Evolutionary conservation across 2,888 invertebrate genomes (phyloP), one percentile per base, ranked within the genome.

Genomic region (Leuctra nigra): DNA sequence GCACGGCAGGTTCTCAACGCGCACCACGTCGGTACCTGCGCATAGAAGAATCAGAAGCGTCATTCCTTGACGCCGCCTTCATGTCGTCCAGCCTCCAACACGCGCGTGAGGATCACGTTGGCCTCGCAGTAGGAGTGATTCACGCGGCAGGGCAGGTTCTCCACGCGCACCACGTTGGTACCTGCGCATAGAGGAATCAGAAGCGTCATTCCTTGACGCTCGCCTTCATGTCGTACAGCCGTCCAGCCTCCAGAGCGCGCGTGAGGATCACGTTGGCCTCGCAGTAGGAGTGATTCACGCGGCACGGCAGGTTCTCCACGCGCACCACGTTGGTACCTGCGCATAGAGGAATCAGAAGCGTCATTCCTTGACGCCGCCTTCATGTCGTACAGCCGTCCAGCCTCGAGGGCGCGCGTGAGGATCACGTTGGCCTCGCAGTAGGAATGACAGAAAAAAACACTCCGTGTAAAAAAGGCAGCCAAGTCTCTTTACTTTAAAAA

Each of bases 41-140:
- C 14, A 18, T 11, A 7, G n/a, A 20, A 14, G 14, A n/a, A n/a
- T n/a, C n/a, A n/a, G n/a, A n/a, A n/a, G n/a, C n/a, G n/a, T n/a
- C n/a, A n/a, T n/a, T 90, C 91, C 65, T 81, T 77, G 55, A 69
- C 68, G 83, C 86, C 64, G 9, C 71, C n/a, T n/a, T n/a, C n/a
- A n/a, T n/a, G n/a, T n/a, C n/a, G n/a, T n/a, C 88, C 89, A 0
- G 86, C 81, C 70, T 87, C 87, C 65, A 93, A 74, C 61, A 85
- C 77, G 65, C 85, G 79, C 63, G 84, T 81, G 61, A 93, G 76
- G 62, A 90, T 80, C 64, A 93, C 85, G 72, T 92, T 91, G 56
- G 91, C 91, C 72, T 91, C 90, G 73, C 92, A 92, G 66, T 90
- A 85, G 53, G 89, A 89, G 75, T 91, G 89, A n/a, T 89, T 88